Base-by-base conservation (phyloP, 2,888 invertebrate genomes). In the Drymonia ruficornis region DNA sequence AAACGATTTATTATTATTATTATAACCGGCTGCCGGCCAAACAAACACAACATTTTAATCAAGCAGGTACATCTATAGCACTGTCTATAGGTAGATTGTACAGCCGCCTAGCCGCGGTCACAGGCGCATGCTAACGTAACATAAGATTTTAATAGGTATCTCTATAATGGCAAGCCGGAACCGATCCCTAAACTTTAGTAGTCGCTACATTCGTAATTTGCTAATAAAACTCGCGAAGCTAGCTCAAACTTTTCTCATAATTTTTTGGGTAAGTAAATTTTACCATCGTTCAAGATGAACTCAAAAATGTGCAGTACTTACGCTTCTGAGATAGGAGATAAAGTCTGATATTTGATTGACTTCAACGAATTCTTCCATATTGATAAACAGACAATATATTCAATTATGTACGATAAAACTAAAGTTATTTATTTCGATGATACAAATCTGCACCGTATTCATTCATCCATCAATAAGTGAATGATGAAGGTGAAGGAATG, bases 271-370 rank as follows among this genome's bases (percentile, higher is more conserved):
- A 12, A 12, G 28, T 28, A 28, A 28, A 7, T 7, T 31, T 31
- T 31, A 31, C 31, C 31, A 9, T 9, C 3, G 12, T 11, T 31
- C 12, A 9, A 9, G 12, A 11, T 11, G 8, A 31, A 31, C 31
- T 31, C 12, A 9, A n/a, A n/a, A 9, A 11, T 40, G 9, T 16
- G 16, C 40, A 5, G 43, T 43, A 95, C 96, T 95, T 93, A 97
- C 97, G 85, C 95, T 96, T 78, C 95, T 94, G 53, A 97, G 86
- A 86, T 96, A 97, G n/a, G 96, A 94, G 88, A 96, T 94, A 80
- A 96, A 95, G 74, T 96, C 96, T 58, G 95, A 95, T 74, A 97
- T 95, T 90, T 96, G 95, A 82, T 95, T 95, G 18, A 95, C 94
- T 91, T 95, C 95, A 53, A 95, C 94, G 78, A 95, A 94, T 72